Conservation (phyloP, 1,140 invertebrate species). For the Heterodera carotae region DNA sequence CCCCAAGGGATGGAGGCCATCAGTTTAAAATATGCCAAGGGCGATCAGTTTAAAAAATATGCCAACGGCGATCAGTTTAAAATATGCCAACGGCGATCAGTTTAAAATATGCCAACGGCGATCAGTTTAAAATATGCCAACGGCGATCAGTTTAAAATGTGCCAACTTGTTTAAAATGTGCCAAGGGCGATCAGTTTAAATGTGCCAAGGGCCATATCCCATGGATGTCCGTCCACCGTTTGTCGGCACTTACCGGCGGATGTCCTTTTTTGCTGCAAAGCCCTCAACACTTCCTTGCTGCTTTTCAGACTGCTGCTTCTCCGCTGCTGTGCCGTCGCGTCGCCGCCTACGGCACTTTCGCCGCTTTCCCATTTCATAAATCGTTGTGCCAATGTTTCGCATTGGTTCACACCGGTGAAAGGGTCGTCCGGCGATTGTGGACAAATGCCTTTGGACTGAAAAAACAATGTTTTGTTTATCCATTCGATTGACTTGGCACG, state of each 20-base stretch:
- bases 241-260: neutral
- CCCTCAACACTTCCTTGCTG: constrained; percentile 9
- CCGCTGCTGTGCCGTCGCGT: neutral
- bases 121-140: no score
- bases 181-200: no score
- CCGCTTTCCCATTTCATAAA: neutral
- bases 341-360: neutral
- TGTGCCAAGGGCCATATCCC: neutral
- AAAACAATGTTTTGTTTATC: neutral
- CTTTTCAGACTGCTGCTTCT: constrained; percentile 23
- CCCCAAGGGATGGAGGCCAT: no score
- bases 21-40: no score
- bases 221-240: neutral
- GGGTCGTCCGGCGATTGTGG: constrained; percentile 43
- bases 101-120: no score
- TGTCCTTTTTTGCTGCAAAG: neutral
- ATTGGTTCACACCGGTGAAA: constrained; percentile 27
- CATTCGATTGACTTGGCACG: no score
- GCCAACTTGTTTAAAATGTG: no score
- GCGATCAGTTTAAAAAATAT: no score
- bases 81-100: no score
- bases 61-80: no score
- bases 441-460: constrained; percentile 50
- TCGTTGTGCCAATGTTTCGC: constrained; percentile 29
- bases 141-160: no score